Conservation (phyloP, 2,113 vertebrate genomes). For the Saguinus midas region DNA sequence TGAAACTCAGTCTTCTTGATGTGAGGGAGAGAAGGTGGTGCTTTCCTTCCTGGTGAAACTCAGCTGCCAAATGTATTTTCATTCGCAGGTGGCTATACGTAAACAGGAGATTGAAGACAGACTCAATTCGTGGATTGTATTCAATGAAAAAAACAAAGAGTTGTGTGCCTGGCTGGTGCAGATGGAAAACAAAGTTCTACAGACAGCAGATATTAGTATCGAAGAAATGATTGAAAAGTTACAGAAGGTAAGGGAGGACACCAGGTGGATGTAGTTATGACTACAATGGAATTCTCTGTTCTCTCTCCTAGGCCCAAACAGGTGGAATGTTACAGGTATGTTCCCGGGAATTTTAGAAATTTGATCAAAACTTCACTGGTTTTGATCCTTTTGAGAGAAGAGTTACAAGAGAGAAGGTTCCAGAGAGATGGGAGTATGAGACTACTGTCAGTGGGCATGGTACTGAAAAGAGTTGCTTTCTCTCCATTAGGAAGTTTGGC, state of each 20-base stretch:
- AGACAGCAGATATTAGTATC: constrained; percentile 91
- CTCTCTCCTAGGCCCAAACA: background rate
- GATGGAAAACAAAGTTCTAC: constrained; percentile 94
- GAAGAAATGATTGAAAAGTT: constrained; percentile 98
- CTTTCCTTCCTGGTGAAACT: background rate
- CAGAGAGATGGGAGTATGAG: background rate
- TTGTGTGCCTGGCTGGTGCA: constrained; percentile 95
- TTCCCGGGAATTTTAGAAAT: background rate
- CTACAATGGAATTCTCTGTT: fast-evolving
- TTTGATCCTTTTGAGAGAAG: background rate
- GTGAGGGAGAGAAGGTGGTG: too few species aligned
- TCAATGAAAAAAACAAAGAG: constrained; percentile 95
- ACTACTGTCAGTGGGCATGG: fast-evolving
- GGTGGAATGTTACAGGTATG: background rate
- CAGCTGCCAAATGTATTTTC: constrained; percentile 23
- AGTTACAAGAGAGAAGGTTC: background rate
- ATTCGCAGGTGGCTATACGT: constrained; percentile 88
- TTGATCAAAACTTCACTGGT: background rate
- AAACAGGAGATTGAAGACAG: constrained; percentile 93
- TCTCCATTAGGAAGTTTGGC: background rate
- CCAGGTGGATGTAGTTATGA: fast-evolving
- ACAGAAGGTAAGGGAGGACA: constrained; percentile 88
- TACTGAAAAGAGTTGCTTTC: background rate
- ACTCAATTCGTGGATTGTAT: constrained; percentile 93
- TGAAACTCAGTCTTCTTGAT: background rate